phyloP scores from a whole-genome alignment of 2,888 invertebrate species.

The Byasa hedistus region DNA sequence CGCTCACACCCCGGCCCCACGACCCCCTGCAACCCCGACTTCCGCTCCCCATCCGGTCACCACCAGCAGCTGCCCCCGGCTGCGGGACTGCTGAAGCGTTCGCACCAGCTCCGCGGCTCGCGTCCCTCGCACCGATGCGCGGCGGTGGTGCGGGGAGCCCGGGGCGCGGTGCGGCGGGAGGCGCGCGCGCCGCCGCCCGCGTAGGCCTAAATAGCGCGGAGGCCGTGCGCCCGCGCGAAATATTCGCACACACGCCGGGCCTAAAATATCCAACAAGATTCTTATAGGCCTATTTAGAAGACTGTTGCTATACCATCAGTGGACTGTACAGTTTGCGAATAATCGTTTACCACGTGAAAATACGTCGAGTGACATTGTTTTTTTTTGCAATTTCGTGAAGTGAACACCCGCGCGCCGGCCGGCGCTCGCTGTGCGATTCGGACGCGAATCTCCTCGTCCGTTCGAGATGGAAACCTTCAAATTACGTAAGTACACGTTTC shows the following conservation, averaged over 20 bases:
- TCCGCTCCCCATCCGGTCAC: constrained; percentile 3
- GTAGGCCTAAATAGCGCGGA: constrained; percentile 68
- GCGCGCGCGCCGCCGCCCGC: constrained; percentile 36
- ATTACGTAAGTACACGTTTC: constrained; percentile 53
- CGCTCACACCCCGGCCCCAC: constrained; percentile 26
- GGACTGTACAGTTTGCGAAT: constrained; percentile 47
- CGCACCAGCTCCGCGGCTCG: constrained; percentile 23
- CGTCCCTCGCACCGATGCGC: constrained; percentile 31
- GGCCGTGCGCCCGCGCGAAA: constrained; percentile 56
- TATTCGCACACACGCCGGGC: constrained; percentile 57
- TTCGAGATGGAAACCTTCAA: constrained; percentile 33
- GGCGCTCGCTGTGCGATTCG: constrained; percentile 23
- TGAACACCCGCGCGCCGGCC: constrained; percentile 45
- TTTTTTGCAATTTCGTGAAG: constrained; percentile 52
- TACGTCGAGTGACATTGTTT: constrained; percentile 39
- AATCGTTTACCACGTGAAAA: constrained; percentile 46
- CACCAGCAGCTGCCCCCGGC: background rate
- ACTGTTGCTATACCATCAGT: constrained; percentile 38
- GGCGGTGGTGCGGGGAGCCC: constrained; percentile 35
- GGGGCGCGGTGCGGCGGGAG: constrained; percentile 38
- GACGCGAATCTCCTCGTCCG: constrained; percentile 42
- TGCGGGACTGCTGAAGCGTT: background rate
- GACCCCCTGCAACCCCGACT: constrained; percentile 29
- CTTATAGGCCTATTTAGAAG: constrained; percentile 74
- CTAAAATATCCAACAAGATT: constrained; percentile 67